These are phyloP conservation scores for Syndactyla subalaris DNA, from an alignment of 2,797 vertebrate genomes.

Conservation along the genomic window DNA sequence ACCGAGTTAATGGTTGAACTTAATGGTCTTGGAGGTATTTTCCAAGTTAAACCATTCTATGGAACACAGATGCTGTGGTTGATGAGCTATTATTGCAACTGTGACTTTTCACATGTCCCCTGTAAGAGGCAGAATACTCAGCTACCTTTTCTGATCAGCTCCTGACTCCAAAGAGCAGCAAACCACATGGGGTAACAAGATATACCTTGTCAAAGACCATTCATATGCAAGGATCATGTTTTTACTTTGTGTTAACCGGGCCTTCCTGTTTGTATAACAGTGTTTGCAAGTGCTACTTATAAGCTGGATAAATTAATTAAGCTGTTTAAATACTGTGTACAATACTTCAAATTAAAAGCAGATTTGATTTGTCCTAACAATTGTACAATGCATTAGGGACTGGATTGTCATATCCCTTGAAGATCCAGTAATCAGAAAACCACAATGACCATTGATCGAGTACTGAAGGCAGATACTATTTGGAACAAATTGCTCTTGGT, in stretches of 20 bases:
- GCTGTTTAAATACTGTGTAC: not conserved
- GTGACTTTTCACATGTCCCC: not conserved
- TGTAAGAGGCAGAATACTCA: not conserved
- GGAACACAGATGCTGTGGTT: not conserved
- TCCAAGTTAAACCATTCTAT: accelerated
- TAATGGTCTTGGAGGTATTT: not conserved
- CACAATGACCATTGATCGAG: not conserved
- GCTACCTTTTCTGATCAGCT: not conserved
- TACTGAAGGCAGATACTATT: not conserved
- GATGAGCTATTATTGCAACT: not conserved
- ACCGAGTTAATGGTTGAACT: not conserved
- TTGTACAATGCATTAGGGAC: not conserved
- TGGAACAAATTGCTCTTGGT: not conserved
- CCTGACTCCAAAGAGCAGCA: not conserved
- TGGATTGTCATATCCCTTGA: not conserved
- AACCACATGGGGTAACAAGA: not conserved
- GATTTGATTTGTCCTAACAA: constrained; percentile 2
- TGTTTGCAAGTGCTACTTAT: not conserved
- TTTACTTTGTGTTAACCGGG: not conserved
- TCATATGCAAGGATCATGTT: not conserved
- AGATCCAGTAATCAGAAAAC: not conserved
- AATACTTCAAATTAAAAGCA: constrained; percentile 24
- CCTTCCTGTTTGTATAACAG: not conserved
- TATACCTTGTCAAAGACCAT: not conserved
- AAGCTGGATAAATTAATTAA: not conserved